Conservation (phyloP, 2,888 invertebrate genomes). For the Caenorhabditis panamensis region DNA sequence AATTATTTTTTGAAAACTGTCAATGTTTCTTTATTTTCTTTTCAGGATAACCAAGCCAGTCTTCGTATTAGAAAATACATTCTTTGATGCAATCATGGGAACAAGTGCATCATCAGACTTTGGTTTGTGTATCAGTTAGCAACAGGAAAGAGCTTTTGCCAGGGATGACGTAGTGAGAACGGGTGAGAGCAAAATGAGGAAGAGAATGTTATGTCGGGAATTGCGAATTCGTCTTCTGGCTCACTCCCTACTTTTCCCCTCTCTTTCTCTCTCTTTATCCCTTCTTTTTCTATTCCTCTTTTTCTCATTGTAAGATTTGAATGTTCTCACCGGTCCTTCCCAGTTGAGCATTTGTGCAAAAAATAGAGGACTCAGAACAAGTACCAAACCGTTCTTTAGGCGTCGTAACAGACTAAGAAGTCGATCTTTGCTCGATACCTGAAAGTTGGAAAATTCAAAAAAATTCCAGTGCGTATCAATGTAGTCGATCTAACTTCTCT, state of each 20-base stretch:
- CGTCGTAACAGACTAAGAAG: slow-evolving; percentile 48
- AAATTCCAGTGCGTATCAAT: not conserved
- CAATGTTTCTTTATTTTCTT: too few species aligned
- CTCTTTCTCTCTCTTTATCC: slow-evolving; percentile 3
- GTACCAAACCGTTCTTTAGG: slow-evolving; percentile 61
- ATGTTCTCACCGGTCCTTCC: slow-evolving; percentile 42
- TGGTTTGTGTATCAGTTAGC: too few species aligned
- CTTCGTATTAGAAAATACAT: too few species aligned
- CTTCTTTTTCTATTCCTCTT: not conserved
- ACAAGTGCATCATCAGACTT: too few species aligned
- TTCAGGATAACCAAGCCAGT: too few species aligned
- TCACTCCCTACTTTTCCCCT: not conserved
- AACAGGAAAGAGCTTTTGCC: too few species aligned
- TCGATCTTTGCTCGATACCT: slow-evolving; percentile 56
- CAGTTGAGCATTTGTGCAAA: slow-evolving; percentile 62
- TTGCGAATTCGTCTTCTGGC: slow-evolving; percentile 37
- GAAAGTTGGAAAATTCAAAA: slow-evolving; percentile 12
- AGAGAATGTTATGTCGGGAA: slow-evolving; percentile 34
- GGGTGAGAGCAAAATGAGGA: slow-evolving; percentile 40
- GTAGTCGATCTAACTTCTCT: slow-evolving; percentile 34
- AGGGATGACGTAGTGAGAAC: slow-evolving; percentile 49
- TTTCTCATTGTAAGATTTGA: slow-evolving; percentile 6
- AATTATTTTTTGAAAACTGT: too few species aligned
- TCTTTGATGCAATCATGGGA: slow-evolving; percentile 1
- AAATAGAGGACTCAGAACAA: slow-evolving; percentile 67